Evolutionary conservation across 2,888 invertebrate species (phyloP).

Genomic region (Spialia ferax): DNA sequence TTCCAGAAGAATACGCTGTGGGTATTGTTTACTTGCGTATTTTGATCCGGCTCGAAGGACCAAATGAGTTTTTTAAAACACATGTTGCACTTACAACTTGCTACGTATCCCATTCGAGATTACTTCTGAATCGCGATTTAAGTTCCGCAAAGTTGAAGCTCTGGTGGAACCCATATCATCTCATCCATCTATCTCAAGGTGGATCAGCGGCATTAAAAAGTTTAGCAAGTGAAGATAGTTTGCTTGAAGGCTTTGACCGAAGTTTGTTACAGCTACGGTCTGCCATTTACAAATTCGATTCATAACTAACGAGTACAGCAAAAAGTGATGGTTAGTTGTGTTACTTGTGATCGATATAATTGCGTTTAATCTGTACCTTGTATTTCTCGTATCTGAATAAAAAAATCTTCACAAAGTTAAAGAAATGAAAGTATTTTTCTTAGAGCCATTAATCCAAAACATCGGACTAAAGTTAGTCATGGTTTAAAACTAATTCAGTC

Average conservation of each 20-base stretch:
- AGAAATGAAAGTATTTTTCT: no score
- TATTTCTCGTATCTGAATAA: no score
- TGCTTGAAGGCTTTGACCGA: constrained; percentile 26
- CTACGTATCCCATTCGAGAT: constrained; percentile 20
- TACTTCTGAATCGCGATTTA: constrained; percentile 21
- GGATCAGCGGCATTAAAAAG: constrained; percentile 38
- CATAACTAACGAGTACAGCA: constrained; percentile 19
- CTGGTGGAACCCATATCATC: constrained; percentile 28
- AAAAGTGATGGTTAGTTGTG: no score
- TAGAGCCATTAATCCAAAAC: no score
- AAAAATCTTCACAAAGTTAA: no score
- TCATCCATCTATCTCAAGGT: constrained; percentile 38
- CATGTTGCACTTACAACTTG: no score
- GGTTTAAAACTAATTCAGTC: no score
- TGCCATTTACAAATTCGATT: constrained; percentile 26
- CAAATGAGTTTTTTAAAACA: constrained; percentile 36
- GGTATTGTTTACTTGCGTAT: constrained; percentile 29
- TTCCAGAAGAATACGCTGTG: constrained; percentile 34
- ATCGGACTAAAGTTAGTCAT: no score
- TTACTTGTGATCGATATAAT: no score
- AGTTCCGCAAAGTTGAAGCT: constrained; percentile 30
- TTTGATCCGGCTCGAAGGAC: constrained; percentile 35
- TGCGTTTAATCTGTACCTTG: no score
- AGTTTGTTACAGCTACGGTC: constrained; percentile 19
- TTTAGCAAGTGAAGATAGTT: constrained; percentile 36